Percentiles rank a stretch among this genome's conserved stretches.
phyloP scores from a whole-genome alignment of 2,888 invertebrate species.

The Andrena flavipes region DNA sequence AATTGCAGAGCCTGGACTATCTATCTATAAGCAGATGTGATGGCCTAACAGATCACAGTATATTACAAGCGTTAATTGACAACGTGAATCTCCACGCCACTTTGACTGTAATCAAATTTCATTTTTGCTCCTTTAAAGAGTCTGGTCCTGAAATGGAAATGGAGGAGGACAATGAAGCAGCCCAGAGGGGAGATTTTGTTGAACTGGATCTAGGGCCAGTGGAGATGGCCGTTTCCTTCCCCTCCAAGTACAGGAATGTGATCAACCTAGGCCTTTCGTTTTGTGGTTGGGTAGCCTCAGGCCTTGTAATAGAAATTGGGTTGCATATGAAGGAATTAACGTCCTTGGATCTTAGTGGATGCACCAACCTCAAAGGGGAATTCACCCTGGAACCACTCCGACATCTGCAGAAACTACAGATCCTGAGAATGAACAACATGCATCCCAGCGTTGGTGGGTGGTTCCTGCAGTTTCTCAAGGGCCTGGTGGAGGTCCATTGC shows the following conservation, averaged over 20 bases:
- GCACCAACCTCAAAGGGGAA: neutral
- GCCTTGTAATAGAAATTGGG: rapidly evolving
- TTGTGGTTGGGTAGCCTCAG: neutral
- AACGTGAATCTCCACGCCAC: neutral
- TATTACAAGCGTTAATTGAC: neutral
- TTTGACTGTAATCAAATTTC: too few species aligned
- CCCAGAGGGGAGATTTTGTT: neutral
- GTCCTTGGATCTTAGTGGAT: neutral
- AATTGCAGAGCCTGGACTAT: neutral
- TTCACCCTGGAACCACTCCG: rapidly evolving
- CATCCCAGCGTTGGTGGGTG: neutral
- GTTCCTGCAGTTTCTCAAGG: too few species aligned
- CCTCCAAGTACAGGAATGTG: neutral
- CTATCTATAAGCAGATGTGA: neutral
- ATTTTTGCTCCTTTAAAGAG: neutral
- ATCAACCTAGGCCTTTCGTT: neutral
- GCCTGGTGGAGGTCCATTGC: too few species aligned
- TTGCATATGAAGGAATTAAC: neutral
- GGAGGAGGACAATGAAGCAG: neutral
- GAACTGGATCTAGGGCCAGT: neutral
- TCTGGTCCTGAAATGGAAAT: too few species aligned
- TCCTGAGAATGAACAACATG: rapidly evolving
- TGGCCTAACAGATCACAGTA: neutral
- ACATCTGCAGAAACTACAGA: rapidly evolving
- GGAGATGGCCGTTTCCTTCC: neutral